phyloP scores from a whole-genome alignment of 2,113 vertebrate species.

The Petromus typicus region DNA sequence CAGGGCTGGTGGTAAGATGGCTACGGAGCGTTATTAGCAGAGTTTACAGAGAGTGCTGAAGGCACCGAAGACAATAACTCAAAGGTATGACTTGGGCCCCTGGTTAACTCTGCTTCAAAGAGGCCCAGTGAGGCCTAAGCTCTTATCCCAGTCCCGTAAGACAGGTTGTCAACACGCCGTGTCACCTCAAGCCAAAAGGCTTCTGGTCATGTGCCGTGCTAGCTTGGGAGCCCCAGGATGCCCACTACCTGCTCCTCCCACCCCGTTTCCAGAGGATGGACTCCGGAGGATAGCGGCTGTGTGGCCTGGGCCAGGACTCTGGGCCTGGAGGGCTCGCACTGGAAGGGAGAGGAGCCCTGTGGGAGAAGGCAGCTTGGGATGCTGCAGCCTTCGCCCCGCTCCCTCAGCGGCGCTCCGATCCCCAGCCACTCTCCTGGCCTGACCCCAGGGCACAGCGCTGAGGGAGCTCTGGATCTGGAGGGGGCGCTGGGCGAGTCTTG shows the following conservation, averaged over 20 bases:
- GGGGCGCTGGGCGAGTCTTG: fast-evolving
- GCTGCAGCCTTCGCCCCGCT: background rate
- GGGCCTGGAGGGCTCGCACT: too few relatives aligned
- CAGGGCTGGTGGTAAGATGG: background rate
- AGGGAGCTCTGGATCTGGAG: background rate
- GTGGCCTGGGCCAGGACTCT: too few relatives aligned
- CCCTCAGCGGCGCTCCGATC: background rate
- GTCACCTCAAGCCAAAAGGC: fast-evolving
- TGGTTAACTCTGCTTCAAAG: background rate
- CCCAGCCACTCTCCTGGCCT: fast-evolving
- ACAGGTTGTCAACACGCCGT: fast-evolving
- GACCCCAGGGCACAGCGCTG: fast-evolving
- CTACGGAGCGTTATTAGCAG: background rate
- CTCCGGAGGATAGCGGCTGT: too few relatives aligned
- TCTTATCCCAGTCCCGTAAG: background rate
- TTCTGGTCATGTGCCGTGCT: fast-evolving
- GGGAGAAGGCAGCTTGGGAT: too few relatives aligned
- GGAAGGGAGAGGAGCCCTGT: too few relatives aligned
- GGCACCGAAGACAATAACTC: background rate
- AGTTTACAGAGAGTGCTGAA: background rate
- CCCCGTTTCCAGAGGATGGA: fast-evolving
- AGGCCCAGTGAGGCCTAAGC: background rate
- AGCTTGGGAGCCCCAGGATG: fast-evolving
- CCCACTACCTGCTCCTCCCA: too few relatives aligned
- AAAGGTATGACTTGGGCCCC: fast-evolving